Base-by-base conservation (phyloP, 2,797 vertebrate genomes). In the Pteronotus mesoamericanus region DNA sequence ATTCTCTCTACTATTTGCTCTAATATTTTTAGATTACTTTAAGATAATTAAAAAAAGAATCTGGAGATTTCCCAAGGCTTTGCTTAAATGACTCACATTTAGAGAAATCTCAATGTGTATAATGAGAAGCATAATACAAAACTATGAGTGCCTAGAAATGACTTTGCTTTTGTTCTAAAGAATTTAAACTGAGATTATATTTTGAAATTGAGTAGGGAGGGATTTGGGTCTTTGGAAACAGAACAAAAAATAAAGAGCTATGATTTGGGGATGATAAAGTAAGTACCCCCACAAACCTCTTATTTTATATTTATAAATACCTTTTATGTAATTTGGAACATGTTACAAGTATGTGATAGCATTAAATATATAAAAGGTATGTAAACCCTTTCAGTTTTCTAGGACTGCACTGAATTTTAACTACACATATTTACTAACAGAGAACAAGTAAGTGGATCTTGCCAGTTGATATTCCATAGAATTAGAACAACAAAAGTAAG, bases 1-100 rank as follows among this genome's bases (percentile, higher is more conserved):
- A 96, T 89, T 96, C 94, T 96, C 71, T 97, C 32, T 71, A 94
- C 69, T 9, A 78, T 48, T 93, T 86, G 94, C 87, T 87, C 55
- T 92, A 96, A 94, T 94, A 93, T 96, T 97, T 98, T 92, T 94
- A 95, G 68, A 71, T 92, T 96, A 93, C 91, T 97, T 82, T 80
- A 84, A 97, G 55, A 61, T 91, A 95, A 97, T 97, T 94, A 94
- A 34, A 34, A 34, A 51, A 9, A 1, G 14, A 86, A 93, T 97
- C 90, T 93, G 77, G 95, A 97, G 53, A 15, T 32, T 96, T 64
- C 64, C 95, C 59, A 97, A 94, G n/a, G 69, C 18, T 80, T 97
- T 95, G 86, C 83, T 88, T 93, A 97, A 98, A 95, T 82, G 86
- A 55, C 64, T 92, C 26, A 1, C n/a, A 46, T 90, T 96, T 95